Base-by-base conservation (phyloP, 1,140 invertebrate genomes). In the Drosophila mauritiana region DNA sequence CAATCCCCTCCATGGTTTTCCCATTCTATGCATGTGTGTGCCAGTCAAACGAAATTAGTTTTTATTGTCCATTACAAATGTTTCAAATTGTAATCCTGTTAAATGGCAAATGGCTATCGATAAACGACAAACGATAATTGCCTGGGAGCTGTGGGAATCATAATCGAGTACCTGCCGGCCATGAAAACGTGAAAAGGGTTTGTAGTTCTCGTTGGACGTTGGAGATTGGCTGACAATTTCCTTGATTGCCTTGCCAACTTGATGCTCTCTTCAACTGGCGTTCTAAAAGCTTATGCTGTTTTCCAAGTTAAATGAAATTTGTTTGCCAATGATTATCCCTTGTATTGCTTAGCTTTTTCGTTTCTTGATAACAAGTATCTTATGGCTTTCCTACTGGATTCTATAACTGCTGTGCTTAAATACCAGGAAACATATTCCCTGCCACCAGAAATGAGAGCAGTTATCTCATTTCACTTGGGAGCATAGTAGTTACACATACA, bases 1-100 rank as follows among this genome's bases (percentile, higher is more conserved):
- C 54, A 62, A 62, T 34, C 17, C 53, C 55, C 56, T 13, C 4
- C 12, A 20, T 31, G 11, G 22, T 25, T 20, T 61, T n/a, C 25
- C 12, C 27, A 39, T 13, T 39, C 37, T 4, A 13, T 13, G 3
- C 4, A 13, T 39, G 37, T 48, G 5, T 22, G 11, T 62, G 17
- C 20, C 13, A 40, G 45, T 6, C 40, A 25, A 56, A 13, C 36
- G 42, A 45, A 73, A 72, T 73, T 72, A 56, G 55, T 73, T 73
- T 70, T 70, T 45, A 72, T 57, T 73, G 69, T 73, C 69, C 34
- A 59, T 59, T 73, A 46, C 34, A n/a, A 61, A 73, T 73, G 56
- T 61, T 73, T 45, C 39, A 61, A 61, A 61, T 46, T 48, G 69
- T 61, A 73, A 73, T 73, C 68, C 39, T 27, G 70, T 53, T 61